These are phyloP conservation scores for Sebastolobus altivelis DNA, from an alignment of 2,797 vertebrate species.

Conservation along the genomic window DNA sequence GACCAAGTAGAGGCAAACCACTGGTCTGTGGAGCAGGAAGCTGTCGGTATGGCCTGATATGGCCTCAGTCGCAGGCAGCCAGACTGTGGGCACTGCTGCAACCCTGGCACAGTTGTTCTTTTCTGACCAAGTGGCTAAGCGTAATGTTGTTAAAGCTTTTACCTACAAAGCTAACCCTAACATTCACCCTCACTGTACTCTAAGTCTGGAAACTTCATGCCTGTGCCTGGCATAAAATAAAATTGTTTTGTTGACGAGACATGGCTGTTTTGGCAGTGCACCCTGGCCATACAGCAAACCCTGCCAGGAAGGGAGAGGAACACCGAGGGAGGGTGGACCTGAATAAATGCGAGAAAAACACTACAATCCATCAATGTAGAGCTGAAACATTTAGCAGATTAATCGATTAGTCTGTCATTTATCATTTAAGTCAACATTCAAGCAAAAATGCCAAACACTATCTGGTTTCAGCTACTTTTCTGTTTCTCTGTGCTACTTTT, in stretches of 20 bases:
- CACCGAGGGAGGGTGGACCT: constrained; percentile 13
- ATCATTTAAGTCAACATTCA: background rate
- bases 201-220: constrained; percentile 8
- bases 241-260: constrained; percentile 28
- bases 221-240: constrained; percentile 14
- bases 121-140: constrained; percentile 38
- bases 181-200: background rate
- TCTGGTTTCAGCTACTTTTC: background rate
- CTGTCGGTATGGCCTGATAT: constrained; percentile 79
- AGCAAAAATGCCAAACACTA: background rate
- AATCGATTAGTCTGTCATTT: background rate
- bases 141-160: constrained; percentile 18
- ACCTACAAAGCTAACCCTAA: constrained; percentile 16
- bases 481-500: background rate
- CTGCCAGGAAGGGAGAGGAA: constrained; percentile 34
- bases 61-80: constrained; percentile 71
- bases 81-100: constrained; percentile 66
- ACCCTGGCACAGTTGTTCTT: constrained; percentile 44
- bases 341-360: constrained; percentile 24
- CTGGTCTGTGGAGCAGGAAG: constrained; percentile 77
- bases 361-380: background rate
- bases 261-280: constrained; percentile 35
- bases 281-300: constrained; percentile 17
- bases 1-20: constrained; percentile 86
- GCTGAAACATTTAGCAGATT: background rate